A percentile compares a stretch with the other conserved stretches of the same genome.
Conservation (phyloP, 2,797 vertebrate species). For the Chaetophractus vellerosus region DNA sequence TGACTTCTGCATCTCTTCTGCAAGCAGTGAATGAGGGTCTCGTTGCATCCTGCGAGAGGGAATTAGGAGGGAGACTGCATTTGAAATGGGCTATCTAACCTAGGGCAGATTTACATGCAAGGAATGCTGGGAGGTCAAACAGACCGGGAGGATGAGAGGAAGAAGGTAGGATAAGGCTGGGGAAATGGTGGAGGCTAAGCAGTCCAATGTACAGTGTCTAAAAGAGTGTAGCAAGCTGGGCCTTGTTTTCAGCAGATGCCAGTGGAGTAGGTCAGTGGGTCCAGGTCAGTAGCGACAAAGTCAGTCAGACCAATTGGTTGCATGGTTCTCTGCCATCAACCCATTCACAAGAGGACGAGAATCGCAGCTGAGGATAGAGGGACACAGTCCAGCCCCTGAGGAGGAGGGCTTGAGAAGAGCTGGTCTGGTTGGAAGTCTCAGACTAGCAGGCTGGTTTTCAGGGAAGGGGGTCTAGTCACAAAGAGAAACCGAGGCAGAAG, state of each 20-base stretch:
- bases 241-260: background rate
- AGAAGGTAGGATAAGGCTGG: background rate
- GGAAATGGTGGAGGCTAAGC: background rate
- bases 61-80: no score
- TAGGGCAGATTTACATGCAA: no score
- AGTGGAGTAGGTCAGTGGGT: background rate
- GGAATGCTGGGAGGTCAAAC: background rate
- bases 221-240: background rate
- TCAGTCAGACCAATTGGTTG: background rate
- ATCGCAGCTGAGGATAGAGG: background rate
- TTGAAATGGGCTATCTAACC: no score
- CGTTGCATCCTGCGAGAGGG: no score
- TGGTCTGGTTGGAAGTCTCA: background rate
- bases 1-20: background rate
- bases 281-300: background rate
- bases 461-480: background rate
- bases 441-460: background rate
- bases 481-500: conserved; percentile 20
- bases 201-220: background rate
- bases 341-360: conserved; percentile 9
- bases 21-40: background rate
- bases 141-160: background rate
- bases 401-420: background rate
- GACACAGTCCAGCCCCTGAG: background rate
- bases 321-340: background rate